Base-by-base conservation (phyloP, 2,888 invertebrate species). In the Orchesellides sinensis region DNA sequence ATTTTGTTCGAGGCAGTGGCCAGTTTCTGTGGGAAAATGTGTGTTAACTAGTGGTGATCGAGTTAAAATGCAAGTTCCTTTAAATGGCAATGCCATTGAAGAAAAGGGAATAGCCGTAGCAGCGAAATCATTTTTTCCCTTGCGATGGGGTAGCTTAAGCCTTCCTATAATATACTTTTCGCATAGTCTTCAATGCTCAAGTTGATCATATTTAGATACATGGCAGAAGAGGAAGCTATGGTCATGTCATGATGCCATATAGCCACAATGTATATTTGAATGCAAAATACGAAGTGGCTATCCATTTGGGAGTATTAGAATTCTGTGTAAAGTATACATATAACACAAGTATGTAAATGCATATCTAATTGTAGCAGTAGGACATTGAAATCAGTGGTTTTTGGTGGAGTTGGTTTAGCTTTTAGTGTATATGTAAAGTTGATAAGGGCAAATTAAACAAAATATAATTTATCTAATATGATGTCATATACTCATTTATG, bases 21-120 rank as follows among this genome's bases (percentile, higher is more conserved):
- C 72, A 70, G 81, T 81, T 81, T 68, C 81, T 81, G 81, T 81
- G 81, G 81, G 81, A 81, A 81, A 73, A 73, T 45, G 19, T 47
- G 29, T 61, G 35, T 66, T 81, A 74, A 81, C 73, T 74, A 66
- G 29, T 74, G n/a, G n/a, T n/a, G 74, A 65, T 74, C 66, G 66
- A 74, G 81, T 68, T 75, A 74, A 74, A 49, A 52, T 63, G 52
- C 14, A 56, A 56, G 35, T 35, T 23, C 17, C 35, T 14, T 59
- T 45, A 35, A 75, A 75, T 54, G 35, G 52, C 63, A 32, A 52
- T 52, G 19, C 17, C 2, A 12, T 56, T 4, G 25, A 65, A 32
- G 21, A 32, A 8, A 54, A 66, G 25, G 27, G 10, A 40, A 59
- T 23, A 52, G 12, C 25, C 27, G 25, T 27, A 21, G 70, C 49